A percentile compares a stretch with the other conserved stretches of the same genome.
Evolutionary conservation across 2,113 vertebrate genomes (phyloP).

Genomic region (Scortum barcoo): DNA sequence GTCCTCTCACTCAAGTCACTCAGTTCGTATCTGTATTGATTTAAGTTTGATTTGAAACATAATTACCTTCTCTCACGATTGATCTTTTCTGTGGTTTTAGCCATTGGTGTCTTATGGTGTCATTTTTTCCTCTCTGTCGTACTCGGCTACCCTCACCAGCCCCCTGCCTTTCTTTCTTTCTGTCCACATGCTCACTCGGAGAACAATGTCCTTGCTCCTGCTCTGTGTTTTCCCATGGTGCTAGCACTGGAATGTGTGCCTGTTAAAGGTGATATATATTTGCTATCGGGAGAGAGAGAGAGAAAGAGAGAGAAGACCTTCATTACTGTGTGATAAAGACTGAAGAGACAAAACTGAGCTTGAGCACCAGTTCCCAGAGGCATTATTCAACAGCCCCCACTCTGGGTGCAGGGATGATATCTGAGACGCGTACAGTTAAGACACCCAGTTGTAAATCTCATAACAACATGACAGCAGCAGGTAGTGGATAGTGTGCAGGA

Average conservation of each 20-base stretch:
- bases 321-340: slow-evolving; percentile 60
- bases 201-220: slow-evolving; percentile 58
- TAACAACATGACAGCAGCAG: slow-evolving; percentile 49
- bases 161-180: slow-evolving; percentile 41
- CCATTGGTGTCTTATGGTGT: slow-evolving; percentile 10
- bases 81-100: slow-evolving; percentile 24
- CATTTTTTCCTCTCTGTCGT: slow-evolving; percentile 11
- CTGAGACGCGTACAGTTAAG: slow-evolving; percentile 43
- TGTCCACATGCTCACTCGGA: slow-evolving; percentile 47
- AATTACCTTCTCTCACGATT: slow-evolving; percentile 10
- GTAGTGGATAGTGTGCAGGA: slow-evolving; percentile 13
- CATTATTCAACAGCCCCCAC: slow-evolving; percentile 47
- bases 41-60: not conserved
- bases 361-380: slow-evolving; percentile 61
- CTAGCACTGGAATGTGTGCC: slow-evolving; percentile 72
- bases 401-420: slow-evolving; percentile 31
- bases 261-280: slow-evolving; percentile 79
- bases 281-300: slow-evolving; percentile 53
- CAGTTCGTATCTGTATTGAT: slow-evolving; percentile 28
- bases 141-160: slow-evolving; percentile 22
- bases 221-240: slow-evolving; percentile 71
- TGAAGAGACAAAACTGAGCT: slow-evolving; percentile 29
- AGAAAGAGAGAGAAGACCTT: slow-evolving; percentile 60
- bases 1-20: slow-evolving; percentile 32
- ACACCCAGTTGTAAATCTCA: slow-evolving; percentile 45